These are phyloP conservation scores for Erynnis tages DNA, from an alignment of 2,888 invertebrate genomes.

Conservation along the genomic window DNA sequence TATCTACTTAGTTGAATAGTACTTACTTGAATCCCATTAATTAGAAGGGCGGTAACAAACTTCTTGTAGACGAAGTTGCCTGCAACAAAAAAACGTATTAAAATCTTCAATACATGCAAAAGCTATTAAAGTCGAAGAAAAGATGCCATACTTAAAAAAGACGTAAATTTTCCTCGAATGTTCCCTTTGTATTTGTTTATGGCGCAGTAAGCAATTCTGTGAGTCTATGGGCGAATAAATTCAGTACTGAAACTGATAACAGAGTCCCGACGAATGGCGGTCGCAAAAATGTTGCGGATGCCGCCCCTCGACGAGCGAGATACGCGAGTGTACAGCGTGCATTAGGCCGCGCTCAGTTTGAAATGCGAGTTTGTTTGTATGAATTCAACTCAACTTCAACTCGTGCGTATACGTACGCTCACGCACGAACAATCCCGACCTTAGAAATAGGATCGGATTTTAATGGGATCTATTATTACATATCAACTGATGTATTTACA, in stretches of 20 bases:
- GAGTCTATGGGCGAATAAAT: slow-evolving; percentile 19
- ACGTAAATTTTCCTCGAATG: slow-evolving; percentile 4
- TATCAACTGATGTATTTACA: too few species aligned
- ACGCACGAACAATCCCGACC: too few species aligned
- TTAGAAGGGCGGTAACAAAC: not conserved
- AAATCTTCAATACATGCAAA: too few species aligned
- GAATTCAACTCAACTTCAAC: too few species aligned
- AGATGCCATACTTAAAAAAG: not conserved
- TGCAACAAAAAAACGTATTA: slow-evolving; percentile 5
- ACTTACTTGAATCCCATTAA: slow-evolving; percentile 37
- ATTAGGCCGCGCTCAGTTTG: too few species aligned
- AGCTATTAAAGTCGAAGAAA: not conserved
- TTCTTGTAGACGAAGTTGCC: not conserved
- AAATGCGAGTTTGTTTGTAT: too few species aligned
- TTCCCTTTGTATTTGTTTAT: slow-evolving; percentile 18
- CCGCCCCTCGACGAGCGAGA: slow-evolving; percentile 5
- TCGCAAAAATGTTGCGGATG: slow-evolving; percentile 12
- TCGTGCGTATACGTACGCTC: too few species aligned
- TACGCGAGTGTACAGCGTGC: too few species aligned
- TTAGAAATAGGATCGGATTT: too few species aligned
- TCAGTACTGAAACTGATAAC: slow-evolving; percentile 15
- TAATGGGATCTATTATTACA: too few species aligned
- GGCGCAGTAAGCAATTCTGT: slow-evolving; percentile 16
- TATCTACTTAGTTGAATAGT: not conserved
- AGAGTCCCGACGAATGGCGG: slow-evolving; percentile 13